These are phyloP conservation scores for Drosophila kurseongensis DNA, from an alignment of 1,140 invertebrate genomes.

Conservation along the genomic window DNA sequence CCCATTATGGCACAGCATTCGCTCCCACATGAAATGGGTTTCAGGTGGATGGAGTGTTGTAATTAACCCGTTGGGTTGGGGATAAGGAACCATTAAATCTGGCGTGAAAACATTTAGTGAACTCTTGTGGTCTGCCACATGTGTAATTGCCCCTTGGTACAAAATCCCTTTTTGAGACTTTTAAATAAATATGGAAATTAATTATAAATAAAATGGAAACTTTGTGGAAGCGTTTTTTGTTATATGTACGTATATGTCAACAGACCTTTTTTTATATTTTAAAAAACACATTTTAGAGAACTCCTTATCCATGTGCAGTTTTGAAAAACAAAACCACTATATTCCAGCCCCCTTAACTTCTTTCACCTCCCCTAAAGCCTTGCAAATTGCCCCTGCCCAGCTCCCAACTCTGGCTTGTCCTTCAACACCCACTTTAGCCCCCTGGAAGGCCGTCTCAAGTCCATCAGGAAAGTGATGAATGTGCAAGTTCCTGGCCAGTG, in stretches of 20 bases:
- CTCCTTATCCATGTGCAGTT: too few species aligned
- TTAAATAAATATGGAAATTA: background rate
- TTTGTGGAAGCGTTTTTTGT: too few species aligned
- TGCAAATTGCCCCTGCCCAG: constrained; percentile 75
- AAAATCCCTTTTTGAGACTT: background rate
- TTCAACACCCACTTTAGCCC: background rate
- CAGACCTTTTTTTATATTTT: too few species aligned
- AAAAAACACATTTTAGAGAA: too few species aligned
- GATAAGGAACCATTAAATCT: constrained; percentile 14
- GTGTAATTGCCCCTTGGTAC: constrained; percentile 12
- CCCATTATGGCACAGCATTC: constrained; percentile 50
- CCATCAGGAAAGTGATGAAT: constrained; percentile 80
- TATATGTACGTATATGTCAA: too few species aligned
- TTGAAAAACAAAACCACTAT: too few species aligned
- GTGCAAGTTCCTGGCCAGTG: constrained; percentile 72
- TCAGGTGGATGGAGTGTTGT: constrained; percentile 19
- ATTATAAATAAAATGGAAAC: too few species aligned
- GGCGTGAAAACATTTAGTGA: constrained; percentile 65
- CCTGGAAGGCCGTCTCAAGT: constrained; percentile 29
- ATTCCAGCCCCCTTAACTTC: background rate
- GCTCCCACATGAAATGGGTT: constrained; percentile 50
- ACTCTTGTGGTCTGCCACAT: constrained; percentile 28
- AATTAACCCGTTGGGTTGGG: constrained; percentile 55
- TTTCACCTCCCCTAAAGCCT: constrained; percentile 59
- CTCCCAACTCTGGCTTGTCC: background rate